Evolutionary conservation across 2,888 invertebrate genomes (phyloP).

Genomic region (Drosophila helvetica): DNA sequence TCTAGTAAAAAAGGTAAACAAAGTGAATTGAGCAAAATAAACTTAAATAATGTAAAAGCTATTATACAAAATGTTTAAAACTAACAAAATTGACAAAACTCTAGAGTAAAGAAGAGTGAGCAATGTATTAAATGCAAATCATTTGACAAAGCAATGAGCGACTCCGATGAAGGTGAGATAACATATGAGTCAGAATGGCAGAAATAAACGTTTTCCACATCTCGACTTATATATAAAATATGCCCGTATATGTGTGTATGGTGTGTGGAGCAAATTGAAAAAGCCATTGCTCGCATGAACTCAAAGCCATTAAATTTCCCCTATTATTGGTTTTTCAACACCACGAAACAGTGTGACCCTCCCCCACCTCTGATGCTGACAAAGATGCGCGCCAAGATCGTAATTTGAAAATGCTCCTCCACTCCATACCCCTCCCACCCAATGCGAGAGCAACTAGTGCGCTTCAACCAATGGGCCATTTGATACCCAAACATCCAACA

Average conservation of each 20-base stretch:
- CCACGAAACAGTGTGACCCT: conserved; percentile 17
- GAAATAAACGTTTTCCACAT: background rate
- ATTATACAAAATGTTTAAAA: conserved; percentile 1
- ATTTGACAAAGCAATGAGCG: conserved; percentile 57
- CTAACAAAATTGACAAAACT: background rate
- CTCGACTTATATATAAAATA: background rate
- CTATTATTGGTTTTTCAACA: conserved; percentile 43
- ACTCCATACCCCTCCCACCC: background rate
- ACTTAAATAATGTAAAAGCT: background rate
- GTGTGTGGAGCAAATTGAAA: too few relatives aligned
- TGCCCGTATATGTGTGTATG: background rate
- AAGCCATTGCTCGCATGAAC: background rate
- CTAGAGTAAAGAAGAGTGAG: background rate
- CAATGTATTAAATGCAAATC: background rate
- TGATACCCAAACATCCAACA: conserved; percentile 21
- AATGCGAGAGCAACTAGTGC: conserved; percentile 29
- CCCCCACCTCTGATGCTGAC: background rate
- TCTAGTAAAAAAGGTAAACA: conserved; percentile 40
- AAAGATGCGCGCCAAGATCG: conserved; percentile 14
- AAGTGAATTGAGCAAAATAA: conserved; percentile 22
- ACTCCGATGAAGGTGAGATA: conserved; percentile 69
- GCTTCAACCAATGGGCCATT: conserved; percentile 34
- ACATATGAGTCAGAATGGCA: background rate
- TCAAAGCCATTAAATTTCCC: background rate
- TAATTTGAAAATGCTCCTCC: conserved; percentile 14